Base-by-base conservation (phyloP, 2,113 vertebrate species). In the Jacana jacana region DNA sequence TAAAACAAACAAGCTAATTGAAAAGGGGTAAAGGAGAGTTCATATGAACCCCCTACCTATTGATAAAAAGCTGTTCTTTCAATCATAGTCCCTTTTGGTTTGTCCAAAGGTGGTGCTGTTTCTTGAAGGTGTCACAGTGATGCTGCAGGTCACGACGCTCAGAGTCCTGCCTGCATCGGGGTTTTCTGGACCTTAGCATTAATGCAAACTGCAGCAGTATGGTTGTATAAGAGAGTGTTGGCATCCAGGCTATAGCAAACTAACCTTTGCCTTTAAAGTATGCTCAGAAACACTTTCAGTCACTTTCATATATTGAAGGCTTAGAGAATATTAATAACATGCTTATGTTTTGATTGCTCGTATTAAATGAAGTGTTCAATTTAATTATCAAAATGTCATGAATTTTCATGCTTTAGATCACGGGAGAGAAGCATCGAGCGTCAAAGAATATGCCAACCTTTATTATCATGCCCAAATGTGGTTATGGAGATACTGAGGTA, bases 1-100 rank as follows among this genome's bases (percentile, higher is more conserved):
- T 55, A 81, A 91, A 89, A 95, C 88, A 97, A 95, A 91, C 40
- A 81, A 78, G 30, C 24, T 91, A 69, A 91, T 92, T 86, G 82
- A 89, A 89, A 85, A 35, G 22, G 84, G 60, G 44, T 27, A 81
- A 88, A 91, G 72, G 35, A 80, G 76, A 77, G 72, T 80, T 77
- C 24, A 55, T 55, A 37, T 28, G 51, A 83, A 89, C 69, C 39
- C 39, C 3, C 0, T 31, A 48, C 33, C 33, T 83, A 30, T 52
- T 66, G 42, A 51, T 64, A 49, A 79, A 84, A 69, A 55, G 37
- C 30, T 78, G 23, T 18, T 78, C 37, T 60, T 68, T 58, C 60
- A 51, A 46, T 27, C 28, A 33, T 22, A 23, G 4, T 58, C 31
- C 28, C n/a, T 44, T 27, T 8, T 0, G 0, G 10, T 39, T 63